A percentile compares a stretch with the other conserved stretches of the same genome.
These are phyloP conservation scores for Trichosurus vulpecula DNA, from an alignment of 2,797 vertebrate species.

Conservation along the genomic window DNA sequence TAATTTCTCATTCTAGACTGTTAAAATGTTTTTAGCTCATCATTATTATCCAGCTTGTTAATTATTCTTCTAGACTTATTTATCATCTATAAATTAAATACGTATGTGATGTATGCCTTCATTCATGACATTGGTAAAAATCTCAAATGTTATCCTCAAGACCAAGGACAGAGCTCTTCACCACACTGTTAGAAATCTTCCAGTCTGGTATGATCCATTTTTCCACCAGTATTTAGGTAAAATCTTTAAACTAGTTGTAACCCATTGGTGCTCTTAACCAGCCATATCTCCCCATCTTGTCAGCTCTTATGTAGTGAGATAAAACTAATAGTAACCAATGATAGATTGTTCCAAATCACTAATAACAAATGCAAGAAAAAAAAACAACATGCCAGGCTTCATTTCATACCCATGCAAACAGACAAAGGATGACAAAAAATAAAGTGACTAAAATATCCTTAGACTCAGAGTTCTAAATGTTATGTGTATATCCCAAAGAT, in stretches of 20 bases:
- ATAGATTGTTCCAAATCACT: background rate
- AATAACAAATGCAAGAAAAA: background rate
- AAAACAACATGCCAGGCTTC: background rate
- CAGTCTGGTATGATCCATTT: background rate
- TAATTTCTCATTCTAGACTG: background rate
- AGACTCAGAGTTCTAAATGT: background rate
- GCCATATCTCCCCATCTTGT: background rate
- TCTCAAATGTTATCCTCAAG: background rate
- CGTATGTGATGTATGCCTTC: background rate
- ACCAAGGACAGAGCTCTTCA: background rate
- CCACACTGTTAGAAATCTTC: background rate
- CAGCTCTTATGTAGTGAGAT: background rate
- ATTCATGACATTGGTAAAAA: background rate
- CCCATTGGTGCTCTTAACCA: background rate
- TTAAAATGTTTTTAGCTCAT: background rate
- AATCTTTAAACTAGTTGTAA: background rate
- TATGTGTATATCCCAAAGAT: background rate
- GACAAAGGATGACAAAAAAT: background rate
- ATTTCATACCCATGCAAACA: background rate
- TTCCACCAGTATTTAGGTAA: background rate
- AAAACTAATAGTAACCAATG: background rate
- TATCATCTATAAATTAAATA: background rate
- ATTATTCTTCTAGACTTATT: background rate
- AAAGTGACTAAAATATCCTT: background rate
- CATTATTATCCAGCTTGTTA: background rate